Evolutionary conservation across 2,888 invertebrate genomes (phyloP).

Genomic region (Sphecodes monilicornis): DNA sequence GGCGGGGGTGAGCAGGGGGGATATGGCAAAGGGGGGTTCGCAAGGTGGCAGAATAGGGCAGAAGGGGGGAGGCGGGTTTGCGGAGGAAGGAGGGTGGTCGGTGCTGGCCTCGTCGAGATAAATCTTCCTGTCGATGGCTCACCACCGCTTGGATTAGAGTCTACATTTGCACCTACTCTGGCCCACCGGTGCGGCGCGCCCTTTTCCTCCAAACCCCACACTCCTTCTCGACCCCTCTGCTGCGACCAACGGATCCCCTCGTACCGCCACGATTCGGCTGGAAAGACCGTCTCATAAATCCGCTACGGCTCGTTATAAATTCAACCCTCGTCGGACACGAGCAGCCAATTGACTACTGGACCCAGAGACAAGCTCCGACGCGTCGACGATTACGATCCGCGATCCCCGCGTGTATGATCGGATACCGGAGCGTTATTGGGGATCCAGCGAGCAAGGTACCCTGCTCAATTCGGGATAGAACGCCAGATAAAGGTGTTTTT

Average conservation of each 20-base stretch:
- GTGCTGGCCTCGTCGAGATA: conserved; percentile 77
- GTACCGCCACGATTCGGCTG: conserved; percentile 38
- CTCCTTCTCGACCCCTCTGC: conserved; percentile 30
- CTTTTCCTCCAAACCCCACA: conserved; percentile 35
- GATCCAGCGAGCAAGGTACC: conserved; percentile 12
- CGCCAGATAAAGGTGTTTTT: not conserved
- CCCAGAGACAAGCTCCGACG: conserved; percentile 14
- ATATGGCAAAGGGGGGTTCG: not conserved
- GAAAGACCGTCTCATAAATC: conserved; percentile 79
- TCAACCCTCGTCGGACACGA: conserved; percentile 74
- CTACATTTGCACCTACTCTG: conserved; percentile 81
- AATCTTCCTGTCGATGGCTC: conserved; percentile 83
- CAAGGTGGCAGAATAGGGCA: not conserved
- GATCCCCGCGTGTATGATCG: conserved; percentile 51
- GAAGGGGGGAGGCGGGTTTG: conserved; percentile 35
- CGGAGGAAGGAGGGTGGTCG: conserved; percentile 38
- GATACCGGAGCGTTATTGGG: conserved; percentile 36
- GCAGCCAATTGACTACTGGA: conserved; percentile 53
- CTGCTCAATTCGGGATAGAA: not conserved
- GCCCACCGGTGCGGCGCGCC: conserved; percentile 33
- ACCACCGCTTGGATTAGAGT: conserved; percentile 82
- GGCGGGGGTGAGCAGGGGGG: not conserved
- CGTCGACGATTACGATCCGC: conserved; percentile 30
- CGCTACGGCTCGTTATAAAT: conserved; percentile 79
- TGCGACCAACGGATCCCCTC: conserved; percentile 18